phyloP scores from a whole-genome alignment of 2,113 vertebrate species.

The Platysternon megacephalum region DNA sequence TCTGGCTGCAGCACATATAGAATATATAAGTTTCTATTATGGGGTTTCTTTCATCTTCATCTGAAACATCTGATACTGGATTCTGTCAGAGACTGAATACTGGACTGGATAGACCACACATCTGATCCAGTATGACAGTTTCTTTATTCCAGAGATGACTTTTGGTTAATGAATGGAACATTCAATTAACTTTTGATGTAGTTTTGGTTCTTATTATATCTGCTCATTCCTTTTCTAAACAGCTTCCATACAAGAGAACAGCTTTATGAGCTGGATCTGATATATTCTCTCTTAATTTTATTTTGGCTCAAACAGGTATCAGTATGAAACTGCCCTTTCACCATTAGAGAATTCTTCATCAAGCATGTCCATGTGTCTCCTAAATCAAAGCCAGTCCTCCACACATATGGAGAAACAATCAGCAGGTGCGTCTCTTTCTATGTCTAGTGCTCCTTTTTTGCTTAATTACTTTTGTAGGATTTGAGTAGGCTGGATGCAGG shows the following conservation, averaged over 20 bases:
- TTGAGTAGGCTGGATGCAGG: not conserved
- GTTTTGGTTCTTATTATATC: not conserved
- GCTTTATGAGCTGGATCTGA: not conserved
- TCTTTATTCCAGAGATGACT: not conserved
- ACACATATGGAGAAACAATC: conserved; percentile 63
- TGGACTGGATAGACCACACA: not conserved
- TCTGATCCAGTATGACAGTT: not conserved
- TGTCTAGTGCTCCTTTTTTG: not conserved
- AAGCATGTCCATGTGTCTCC: conserved; percentile 80
- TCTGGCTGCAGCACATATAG: not conserved
- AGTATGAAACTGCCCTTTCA: conserved; percentile 83
- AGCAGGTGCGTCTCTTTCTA: conserved; percentile 65
- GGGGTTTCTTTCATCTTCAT: not conserved
- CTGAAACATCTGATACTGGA: not conserved
- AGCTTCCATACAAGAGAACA: not conserved
- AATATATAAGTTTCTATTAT: not conserved
- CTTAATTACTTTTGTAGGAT: not conserved
- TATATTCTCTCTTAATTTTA: not conserved
- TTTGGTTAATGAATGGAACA: not conserved
- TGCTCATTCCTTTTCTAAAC: not conserved
- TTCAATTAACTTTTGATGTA: not conserved
- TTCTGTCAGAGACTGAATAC: not conserved
- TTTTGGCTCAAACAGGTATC: conserved; percentile 81
- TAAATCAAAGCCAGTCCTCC: conserved; percentile 69
- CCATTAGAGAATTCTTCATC: conserved; percentile 79